These are phyloP conservation scores for Oncorhynchus keta DNA, from an alignment of 2,113 vertebrate genomes.

Conservation along the genomic window DNA sequence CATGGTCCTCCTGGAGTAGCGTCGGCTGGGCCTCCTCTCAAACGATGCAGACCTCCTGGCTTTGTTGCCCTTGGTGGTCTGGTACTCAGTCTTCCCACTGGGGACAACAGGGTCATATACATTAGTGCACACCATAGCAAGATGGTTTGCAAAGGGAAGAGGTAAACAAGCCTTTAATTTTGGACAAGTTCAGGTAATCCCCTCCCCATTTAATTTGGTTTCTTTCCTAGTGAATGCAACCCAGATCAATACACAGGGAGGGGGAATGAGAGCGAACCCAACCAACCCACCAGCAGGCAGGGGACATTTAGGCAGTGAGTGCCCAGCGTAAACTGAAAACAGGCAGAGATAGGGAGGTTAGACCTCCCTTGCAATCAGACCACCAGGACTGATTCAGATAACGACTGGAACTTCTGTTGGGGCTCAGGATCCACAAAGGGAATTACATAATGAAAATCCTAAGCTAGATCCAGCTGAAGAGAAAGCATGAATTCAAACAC, in stretches of 20 bases:
- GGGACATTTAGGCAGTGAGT: too few species aligned
- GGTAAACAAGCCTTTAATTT: background rate
- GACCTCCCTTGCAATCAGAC: background rate
- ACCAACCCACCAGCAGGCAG: too few species aligned
- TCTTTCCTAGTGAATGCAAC: too few species aligned
- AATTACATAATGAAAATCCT: background rate
- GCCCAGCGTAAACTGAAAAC: background rate
- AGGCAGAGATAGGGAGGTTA: background rate
- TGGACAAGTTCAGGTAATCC: background rate
- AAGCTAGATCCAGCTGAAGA: background rate
- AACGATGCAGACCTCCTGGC: conserved; percentile 90
- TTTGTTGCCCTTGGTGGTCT: conserved; percentile 97
- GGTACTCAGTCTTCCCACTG: conserved; percentile 97
- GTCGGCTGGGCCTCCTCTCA: conserved; percentile 94
- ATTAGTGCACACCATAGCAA: background rate
- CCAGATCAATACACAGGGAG: too few species aligned
- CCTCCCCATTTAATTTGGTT: too few species aligned
- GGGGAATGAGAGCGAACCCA: too few species aligned
- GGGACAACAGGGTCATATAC: background rate
- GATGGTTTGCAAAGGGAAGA: background rate
- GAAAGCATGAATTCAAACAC: background rate
- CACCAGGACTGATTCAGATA: background rate
- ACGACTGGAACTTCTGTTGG: background rate
- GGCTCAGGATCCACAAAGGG: background rate
- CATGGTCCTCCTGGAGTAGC: conserved; percentile 90